These are phyloP conservation scores for Catocala nupta DNA, from an alignment of 2,888 invertebrate species.

Conservation along the genomic window DNA sequence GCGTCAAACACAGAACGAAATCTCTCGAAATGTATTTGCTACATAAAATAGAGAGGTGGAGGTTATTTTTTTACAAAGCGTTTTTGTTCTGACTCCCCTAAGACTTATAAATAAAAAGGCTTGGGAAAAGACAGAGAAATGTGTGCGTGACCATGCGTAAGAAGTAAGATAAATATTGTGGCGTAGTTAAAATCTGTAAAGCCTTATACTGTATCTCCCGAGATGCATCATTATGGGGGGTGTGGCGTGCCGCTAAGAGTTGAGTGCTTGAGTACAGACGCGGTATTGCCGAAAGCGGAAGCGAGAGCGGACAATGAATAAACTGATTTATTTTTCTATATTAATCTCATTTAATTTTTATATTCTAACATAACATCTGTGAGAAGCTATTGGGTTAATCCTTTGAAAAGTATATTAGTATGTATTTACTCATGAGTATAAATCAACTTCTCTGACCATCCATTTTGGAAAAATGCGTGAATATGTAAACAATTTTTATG, in stretches of 20 bases:
- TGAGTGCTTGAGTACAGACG: slow-evolving; percentile 52
- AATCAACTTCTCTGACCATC: too few relatives aligned
- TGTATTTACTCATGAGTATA: too few relatives aligned
- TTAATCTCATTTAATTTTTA: too few relatives aligned
- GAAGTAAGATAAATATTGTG: slow-evolving; percentile 64
- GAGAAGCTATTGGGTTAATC: too few relatives aligned
- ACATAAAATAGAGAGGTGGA: slow-evolving; percentile 42
- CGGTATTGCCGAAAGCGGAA: slow-evolving; percentile 24
- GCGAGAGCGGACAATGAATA: slow-evolving; percentile 34
- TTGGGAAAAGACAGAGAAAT: slow-evolving; percentile 45
- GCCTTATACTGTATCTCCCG: slow-evolving; percentile 75
- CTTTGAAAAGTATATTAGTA: too few relatives aligned
- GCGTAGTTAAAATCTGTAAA: slow-evolving; percentile 74
- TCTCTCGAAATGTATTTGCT: slow-evolving; percentile 38
- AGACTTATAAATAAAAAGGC: slow-evolving; percentile 54
- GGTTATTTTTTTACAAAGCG: slow-evolving; percentile 46
- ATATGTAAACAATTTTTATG: too few relatives aligned
- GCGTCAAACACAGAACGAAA: slow-evolving; percentile 38
- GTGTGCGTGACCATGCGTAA: slow-evolving; percentile 68
- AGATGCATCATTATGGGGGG: slow-evolving; percentile 82
- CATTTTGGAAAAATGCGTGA: too few relatives aligned
- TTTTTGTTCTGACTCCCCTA: slow-evolving; percentile 45
- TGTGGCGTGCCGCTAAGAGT: slow-evolving; percentile 69
- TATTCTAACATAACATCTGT: too few relatives aligned
- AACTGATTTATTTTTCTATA: background rate